A percentile compares a stretch with the other conserved stretches of the same genome.
phyloP scores from a whole-genome alignment of 2,113 vertebrate genomes.

The Salminus brasiliensis region DNA sequence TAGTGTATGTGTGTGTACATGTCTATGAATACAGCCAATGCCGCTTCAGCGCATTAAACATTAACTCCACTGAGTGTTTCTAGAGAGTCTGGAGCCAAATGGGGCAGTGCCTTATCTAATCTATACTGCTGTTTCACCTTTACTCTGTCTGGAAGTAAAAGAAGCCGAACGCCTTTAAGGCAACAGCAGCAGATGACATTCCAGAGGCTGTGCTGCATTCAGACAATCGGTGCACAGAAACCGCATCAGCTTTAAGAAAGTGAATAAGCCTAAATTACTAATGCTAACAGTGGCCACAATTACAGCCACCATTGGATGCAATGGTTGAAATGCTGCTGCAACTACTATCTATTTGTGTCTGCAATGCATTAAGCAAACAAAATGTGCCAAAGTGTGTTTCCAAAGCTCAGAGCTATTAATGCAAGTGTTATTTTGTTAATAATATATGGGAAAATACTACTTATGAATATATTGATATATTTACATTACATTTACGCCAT shows the following conservation, averaged over 20 bases:
- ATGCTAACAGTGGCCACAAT: too few relatives aligned
- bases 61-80: background rate
- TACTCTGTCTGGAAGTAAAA: background rate
- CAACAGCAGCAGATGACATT: background rate
- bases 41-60: background rate
- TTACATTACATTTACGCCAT: too few relatives aligned
- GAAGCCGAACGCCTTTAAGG: background rate
- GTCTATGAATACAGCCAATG: background rate
- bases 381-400: too few relatives aligned
- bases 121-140: background rate
- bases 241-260: background rate
- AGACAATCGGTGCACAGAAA: background rate
- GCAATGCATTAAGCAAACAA: too few relatives aligned
- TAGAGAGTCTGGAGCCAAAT: background rate
- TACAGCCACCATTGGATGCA: too few relatives aligned
- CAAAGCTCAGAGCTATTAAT: too few relatives aligned
- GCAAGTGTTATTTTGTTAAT: too few relatives aligned
- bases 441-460: too few relatives aligned
- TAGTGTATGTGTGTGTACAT: background rate
- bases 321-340: too few relatives aligned
- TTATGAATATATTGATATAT: too few relatives aligned
- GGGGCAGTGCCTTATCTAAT: background rate
- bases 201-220: background rate
- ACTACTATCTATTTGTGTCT: too few relatives aligned
- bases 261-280: too few relatives aligned